phyloP scores from a whole-genome alignment of 2,888 invertebrate genomes.

The Harpalus rubripes region DNA sequence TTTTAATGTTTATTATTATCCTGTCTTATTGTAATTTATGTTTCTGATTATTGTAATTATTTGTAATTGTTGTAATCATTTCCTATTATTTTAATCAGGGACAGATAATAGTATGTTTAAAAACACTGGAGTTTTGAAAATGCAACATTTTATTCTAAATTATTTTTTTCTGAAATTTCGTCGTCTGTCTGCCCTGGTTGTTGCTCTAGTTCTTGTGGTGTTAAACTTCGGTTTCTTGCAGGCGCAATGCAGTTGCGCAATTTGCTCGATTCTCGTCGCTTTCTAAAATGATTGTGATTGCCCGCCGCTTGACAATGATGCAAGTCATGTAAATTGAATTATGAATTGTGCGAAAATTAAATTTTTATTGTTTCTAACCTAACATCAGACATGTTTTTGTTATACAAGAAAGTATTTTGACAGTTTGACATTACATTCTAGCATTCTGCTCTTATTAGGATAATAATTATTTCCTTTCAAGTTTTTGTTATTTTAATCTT shows the following conservation, averaged over 20 bases:
- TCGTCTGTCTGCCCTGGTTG: background rate
- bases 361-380: slow-evolving; percentile 16
- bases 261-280: slow-evolving; percentile 64
- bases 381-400: background rate
- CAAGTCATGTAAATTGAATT: slow-evolving; percentile 64
- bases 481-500: background rate
- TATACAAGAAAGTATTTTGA: slow-evolving; percentile 10
- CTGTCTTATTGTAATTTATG: too few relatives aligned
- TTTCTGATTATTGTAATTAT: too few relatives aligned
- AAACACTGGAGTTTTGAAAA: background rate
- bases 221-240: slow-evolving; percentile 68
- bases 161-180: background rate
- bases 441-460: background rate
- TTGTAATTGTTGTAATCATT: too few relatives aligned
- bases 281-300: slow-evolving; percentile 68
- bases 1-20: too few relatives aligned
- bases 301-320: slow-evolving; percentile 59
- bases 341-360: slow-evolving; percentile 49
- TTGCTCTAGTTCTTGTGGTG: slow-evolving; percentile 67
- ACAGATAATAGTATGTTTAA: background rate
- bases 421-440: slow-evolving; percentile 14
- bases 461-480: background rate
- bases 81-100: background rate
- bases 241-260: slow-evolving; percentile 67
- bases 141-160: background rate